A percentile compares a stretch with the other conserved stretches of the same genome.
phyloP scores from a whole-genome alignment of 2,888 invertebrate genomes.

The Prosopocoilus inquinatus region DNA sequence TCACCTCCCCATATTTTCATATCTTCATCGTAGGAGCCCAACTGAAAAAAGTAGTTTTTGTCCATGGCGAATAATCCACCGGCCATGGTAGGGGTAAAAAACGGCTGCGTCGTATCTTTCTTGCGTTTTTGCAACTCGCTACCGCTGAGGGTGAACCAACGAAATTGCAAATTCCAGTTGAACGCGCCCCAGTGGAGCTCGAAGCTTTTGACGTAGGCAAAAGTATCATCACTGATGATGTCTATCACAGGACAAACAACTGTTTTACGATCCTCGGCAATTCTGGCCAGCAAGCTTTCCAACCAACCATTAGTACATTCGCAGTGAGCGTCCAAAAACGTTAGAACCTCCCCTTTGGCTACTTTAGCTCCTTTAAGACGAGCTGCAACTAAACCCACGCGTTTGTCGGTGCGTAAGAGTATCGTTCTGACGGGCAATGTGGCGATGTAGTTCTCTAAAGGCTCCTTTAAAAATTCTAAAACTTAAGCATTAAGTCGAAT shows the following conservation, averaged over 20 bases:
- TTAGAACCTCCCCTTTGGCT: conserved; percentile 88
- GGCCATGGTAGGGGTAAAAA: conserved; percentile 88
- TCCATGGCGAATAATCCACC: conserved; percentile 92
- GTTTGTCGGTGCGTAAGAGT: conserved; percentile 62
- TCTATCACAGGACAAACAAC: conserved; percentile 99
- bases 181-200: conserved; percentile 98
- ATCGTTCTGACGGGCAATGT: conserved; percentile 62
- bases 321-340: conserved; percentile 97
- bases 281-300: conserved; percentile 88
- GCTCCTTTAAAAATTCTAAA: conserved; percentile 60
- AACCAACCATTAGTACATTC: conserved; percentile 99
- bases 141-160: conserved; percentile 74
- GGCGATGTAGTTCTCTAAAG: conserved; percentile 67
- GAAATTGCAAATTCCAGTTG: conserved; percentile 94
- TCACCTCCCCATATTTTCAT: conserved; percentile 97
- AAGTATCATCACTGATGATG: conserved; percentile 93
- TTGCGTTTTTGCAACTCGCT: conserved; percentile 62
- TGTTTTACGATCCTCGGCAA: conserved; percentile 86
- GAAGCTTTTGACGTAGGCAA: conserved; percentile 91
- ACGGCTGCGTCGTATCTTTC: conserved; percentile 65
- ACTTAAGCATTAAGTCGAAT: conserved; percentile 14
- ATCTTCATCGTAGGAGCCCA: conserved; percentile 72
- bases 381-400: conserved; percentile 81
- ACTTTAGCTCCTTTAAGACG: conserved; percentile 86
- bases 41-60: conserved; percentile 79